Conservation (phyloP, 2,888 invertebrate species). For the Desoria tigrina region DNA sequence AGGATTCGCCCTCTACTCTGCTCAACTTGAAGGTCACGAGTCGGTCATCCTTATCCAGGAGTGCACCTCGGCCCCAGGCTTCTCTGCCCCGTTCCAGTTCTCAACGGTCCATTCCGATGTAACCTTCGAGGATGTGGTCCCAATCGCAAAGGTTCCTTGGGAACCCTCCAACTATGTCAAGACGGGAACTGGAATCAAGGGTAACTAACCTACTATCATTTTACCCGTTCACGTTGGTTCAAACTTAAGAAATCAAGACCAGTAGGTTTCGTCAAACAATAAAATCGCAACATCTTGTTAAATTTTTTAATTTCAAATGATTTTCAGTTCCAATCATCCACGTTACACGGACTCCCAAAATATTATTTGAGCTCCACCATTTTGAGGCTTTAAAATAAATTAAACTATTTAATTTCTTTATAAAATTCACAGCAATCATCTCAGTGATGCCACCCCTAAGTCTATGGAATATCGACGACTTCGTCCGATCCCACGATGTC, state of each 20-base stretch:
- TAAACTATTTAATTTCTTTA: too few relatives aligned
- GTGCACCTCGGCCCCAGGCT: conserved; percentile 29
- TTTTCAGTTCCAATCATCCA: too few relatives aligned
- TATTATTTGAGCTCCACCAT: too few relatives aligned
- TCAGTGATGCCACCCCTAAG: conserved; percentile 49
- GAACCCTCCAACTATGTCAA: conserved; percentile 45
- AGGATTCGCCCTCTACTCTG: conserved; percentile 49
- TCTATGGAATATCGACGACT: conserved; percentile 41
- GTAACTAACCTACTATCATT: conserved; percentile 25
- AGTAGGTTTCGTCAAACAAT: too few relatives aligned
- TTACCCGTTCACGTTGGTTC: background rate
- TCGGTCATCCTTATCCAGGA: conserved; percentile 50
- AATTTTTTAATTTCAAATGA: too few relatives aligned
- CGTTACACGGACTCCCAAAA: too few relatives aligned
- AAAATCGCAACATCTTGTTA: too few relatives aligned
- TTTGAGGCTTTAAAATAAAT: too few relatives aligned
- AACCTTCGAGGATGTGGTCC: conserved; percentile 50
- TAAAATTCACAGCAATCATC: conserved; percentile 49
- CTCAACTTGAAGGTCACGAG: conserved; percentile 44
- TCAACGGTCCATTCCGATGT: conserved; percentile 45
- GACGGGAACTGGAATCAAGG: conserved; percentile 43
- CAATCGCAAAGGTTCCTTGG: conserved; percentile 47
- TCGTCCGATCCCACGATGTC: conserved; percentile 37
- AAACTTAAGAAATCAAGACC: too few relatives aligned
- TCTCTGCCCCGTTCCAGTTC: conserved; percentile 44